Base-by-base conservation (phyloP, 1,140 invertebrate genomes). In the Plodia interpunctella region DNA sequence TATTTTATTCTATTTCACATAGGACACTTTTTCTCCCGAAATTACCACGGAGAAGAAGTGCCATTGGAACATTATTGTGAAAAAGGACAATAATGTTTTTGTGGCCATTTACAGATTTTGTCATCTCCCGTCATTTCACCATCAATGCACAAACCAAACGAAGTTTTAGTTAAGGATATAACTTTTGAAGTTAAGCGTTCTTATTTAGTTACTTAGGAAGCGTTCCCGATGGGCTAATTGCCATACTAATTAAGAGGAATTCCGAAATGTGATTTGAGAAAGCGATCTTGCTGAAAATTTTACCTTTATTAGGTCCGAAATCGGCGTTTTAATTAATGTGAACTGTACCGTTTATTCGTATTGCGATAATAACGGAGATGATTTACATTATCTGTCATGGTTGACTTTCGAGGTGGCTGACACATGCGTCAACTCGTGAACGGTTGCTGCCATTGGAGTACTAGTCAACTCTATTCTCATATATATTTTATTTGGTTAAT, bases 131-230 rank as follows among this genome's bases (percentile, higher is more conserved):
- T 15, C 15, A 15, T 44, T 44, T 15, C 10, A 17, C 15, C 5
- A 17, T 44, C 15, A 44, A 44, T 44, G 13, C n/a, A 15, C 38
- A 44, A 32, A 44, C 2, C 13, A 17, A 44, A 15, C n/a, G 13
- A 44, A 44, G 38, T 44, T 44, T 44, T 44, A 44, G 15, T 25
- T 53, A 6, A 25, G 49, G 49, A 21, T 2, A 25, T 53, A 21
- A 53, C 20, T 53, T 51, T 25, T 25, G 19, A 53, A n/a, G 25
- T 53, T 53, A 53, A 53, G 13, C 5, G 20, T 25, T 53, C n/a
- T 5, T 15, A 44, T 6, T 15, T 1, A 44, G 13, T 44, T 44
- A 10, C 38, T 15, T 17, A 5, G 38, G 10, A 44, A 44, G 38
- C 3, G 38, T 44, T 15, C 13, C 38, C 38, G 15, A 17, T 17